Conservation (phyloP, 2,113 vertebrate species). For the Pelmatolapia mariae region DNA sequence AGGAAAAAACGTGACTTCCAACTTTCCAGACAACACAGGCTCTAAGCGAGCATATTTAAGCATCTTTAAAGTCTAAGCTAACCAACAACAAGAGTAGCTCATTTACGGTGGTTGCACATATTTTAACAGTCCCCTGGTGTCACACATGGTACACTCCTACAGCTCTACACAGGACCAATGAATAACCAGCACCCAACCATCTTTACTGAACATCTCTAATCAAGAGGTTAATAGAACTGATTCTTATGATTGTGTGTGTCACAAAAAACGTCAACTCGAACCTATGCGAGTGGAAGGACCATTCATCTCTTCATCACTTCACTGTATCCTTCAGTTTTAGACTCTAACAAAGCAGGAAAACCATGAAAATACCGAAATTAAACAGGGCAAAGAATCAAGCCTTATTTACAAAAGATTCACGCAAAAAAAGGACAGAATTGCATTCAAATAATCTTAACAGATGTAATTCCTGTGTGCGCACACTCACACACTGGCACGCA, state of each 20-base stretch:
- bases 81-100: neutral
- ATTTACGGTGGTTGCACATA: neutral
- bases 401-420: neutral
- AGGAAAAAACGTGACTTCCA: neutral
- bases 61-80: neutral
- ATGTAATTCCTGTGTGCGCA: constrained; percentile 15
- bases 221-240: neutral
- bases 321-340: neutral
- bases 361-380: neutral
- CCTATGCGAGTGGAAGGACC: neutral
- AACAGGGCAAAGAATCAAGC: neutral
- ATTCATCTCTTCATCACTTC: neutral
- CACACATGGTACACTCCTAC: neutral
- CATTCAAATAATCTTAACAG: constrained; percentile 34
- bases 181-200: neutral
- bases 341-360: neutral
- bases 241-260: neutral
- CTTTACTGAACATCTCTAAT: neutral
- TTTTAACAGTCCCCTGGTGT: neutral
- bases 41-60: neutral
- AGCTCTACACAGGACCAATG: neutral
- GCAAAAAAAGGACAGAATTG: constrained; percentile 1
- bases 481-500: neutral
- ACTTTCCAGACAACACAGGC: neutral
- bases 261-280: neutral